Conservation (phyloP, 2,888 invertebrate species). For the Drosophila leonis region DNA sequence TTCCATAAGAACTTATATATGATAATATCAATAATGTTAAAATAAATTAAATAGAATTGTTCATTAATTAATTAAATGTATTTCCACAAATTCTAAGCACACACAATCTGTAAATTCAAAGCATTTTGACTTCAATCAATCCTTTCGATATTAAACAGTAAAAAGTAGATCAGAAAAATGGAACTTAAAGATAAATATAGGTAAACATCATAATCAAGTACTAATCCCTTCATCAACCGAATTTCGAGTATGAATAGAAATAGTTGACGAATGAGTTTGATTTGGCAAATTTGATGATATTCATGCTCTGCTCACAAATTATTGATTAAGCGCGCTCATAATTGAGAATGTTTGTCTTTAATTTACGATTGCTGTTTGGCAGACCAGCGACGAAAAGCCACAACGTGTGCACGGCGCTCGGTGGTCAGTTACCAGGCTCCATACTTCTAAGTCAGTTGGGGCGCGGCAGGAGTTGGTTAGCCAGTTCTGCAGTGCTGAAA, state of each 20-base stretch:
- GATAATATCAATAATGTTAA: no score
- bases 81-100: no score
- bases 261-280: background rate
- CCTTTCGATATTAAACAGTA: no score
- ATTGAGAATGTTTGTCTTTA: conserved; percentile 37
- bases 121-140: no score
- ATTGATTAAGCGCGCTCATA: conserved; percentile 22
- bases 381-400: conserved; percentile 36
- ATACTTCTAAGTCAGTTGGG: conserved; percentile 8
- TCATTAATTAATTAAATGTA: no score
- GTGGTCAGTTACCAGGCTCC: conserved; percentile 22
- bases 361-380: conserved; percentile 33
- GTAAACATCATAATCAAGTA: background rate
- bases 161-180: no score
- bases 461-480: conserved; percentile 26
- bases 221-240: background rate
- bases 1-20: no score
- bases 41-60: no score
- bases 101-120: no score
- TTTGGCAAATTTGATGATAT: background rate
- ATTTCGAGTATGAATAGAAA: background rate
- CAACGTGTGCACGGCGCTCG: conserved; percentile 38
- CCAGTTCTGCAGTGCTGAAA: conserved; percentile 6
- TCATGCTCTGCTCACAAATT: conserved; percentile 7
- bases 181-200: background rate